Evolutionary conservation across 2,888 invertebrate species (phyloP), one percentile per base, ranked within the genome.

Genomic region (Pandemis heparana): DNA sequence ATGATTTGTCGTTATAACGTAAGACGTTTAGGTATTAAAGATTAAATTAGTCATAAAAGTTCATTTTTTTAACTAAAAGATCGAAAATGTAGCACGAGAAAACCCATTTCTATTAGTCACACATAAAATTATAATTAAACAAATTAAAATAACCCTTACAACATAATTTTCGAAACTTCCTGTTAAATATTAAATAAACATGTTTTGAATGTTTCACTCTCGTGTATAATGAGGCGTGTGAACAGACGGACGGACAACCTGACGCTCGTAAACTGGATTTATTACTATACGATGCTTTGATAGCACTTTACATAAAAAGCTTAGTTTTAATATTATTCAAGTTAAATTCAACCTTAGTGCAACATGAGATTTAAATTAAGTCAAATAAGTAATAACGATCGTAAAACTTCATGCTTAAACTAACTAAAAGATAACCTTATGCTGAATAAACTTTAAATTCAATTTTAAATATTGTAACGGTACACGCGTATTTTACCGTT

Each of bases 161-260:
- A 60, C 46, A 23, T 68, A 68, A 60, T 60, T 46, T 10, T n/a
- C 41, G 4, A 23, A 14, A 23, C 23, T 60, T 60, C 46, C 60
- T 68, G 23, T 68, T 68, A 16, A 32, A 60, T 60, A 68, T 46
- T 32, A 16, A 60, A 46, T 43, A 60, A 9, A 60, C 41, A 59
- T 23, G 23, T 16, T 38, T 38, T 38, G 59, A 7, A 56, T 63
- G 18, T 59, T 18, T 12, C 39, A 9, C 38, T 18, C 18, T 39
- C 18, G 59, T 63, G 53, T 51, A 18, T 70, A 51, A 73, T 64
- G 48, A 69, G n/a, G 18, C 68, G 64, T 73, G 73, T 69, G 63
- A 73, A 69, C 64, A 72, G n/a, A 68, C 63, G 9, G 53, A 73
- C 48, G 46, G 38, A 71, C 56, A 46, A 65, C 46, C 46, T 48